Evolutionary conservation across 1,140 invertebrate genomes (phyloP).

Genomic region (Sitophilus oryzae): DNA sequence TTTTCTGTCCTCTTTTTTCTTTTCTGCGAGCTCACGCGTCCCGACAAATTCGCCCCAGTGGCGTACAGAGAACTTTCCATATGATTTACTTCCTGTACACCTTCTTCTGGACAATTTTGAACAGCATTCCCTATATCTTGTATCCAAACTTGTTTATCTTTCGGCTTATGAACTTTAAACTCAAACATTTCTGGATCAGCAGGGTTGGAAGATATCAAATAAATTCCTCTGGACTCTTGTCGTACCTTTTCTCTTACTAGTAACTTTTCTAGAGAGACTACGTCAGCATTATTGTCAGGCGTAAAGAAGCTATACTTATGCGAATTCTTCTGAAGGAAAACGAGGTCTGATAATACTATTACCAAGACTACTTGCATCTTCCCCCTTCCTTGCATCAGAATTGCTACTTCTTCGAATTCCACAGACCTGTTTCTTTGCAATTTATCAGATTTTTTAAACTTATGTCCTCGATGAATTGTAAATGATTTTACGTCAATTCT

Average conservation of each 20-base stretch:
- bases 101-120: no score
- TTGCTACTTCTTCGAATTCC: conserved; percentile 79
- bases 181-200: conserved; percentile 93
- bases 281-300: conserved; percentile 82
- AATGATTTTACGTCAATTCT: conserved; percentile 89
- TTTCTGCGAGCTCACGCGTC: conserved; percentile 86
- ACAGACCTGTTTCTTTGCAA: conserved; percentile 74
- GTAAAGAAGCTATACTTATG: conserved; percentile 79
- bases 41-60: conserved; percentile 68
- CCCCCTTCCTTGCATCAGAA: conserved; percentile 74
- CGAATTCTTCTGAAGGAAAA: conserved; percentile 83
- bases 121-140: no score
- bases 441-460: conserved; percentile 93
- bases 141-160: no score
- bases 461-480: conserved; percentile 70
- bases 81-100: conserved; percentile 63
- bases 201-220: conserved; percentile 81
- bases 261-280: conserved; percentile 84
- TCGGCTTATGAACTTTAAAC: conserved; percentile 79
- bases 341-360: conserved; percentile 85
- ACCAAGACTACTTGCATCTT: no score
- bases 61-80: conserved; percentile 65
- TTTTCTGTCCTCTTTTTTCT: conserved; percentile 81
- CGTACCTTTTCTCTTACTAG: conserved; percentile 89
- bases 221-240: conserved; percentile 79